Evolutionary conservation across 2,888 invertebrate species (phyloP).

Genomic region (Stictocephala bisonia): DNA sequence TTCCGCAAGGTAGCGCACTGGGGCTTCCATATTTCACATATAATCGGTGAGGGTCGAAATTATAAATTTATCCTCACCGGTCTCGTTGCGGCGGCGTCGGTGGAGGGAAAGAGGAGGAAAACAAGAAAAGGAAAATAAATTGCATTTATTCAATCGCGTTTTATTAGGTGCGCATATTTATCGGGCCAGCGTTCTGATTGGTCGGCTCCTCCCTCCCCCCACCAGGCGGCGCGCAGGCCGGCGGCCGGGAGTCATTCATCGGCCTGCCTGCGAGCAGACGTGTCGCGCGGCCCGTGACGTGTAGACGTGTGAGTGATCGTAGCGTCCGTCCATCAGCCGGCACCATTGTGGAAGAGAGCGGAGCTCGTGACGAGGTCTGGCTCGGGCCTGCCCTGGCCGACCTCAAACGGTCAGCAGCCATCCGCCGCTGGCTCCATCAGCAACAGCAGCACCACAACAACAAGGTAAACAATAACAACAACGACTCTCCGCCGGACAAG

Average conservation of each 20-base stretch:
- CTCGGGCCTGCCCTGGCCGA: slow-evolving; percentile 50
- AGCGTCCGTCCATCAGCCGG: slow-evolving; percentile 6
- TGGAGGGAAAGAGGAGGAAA: slow-evolving; percentile 54
- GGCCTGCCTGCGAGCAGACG: slow-evolving; percentile 53
- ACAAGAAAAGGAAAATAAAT: slow-evolving; percentile 56
- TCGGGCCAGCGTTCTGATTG: slow-evolving; percentile 56
- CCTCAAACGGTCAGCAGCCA: slow-evolving; percentile 50
- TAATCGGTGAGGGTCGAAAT: too few relatives aligned
- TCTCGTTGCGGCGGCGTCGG: slow-evolving; percentile 62
- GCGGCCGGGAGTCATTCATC: slow-evolving; percentile 52
- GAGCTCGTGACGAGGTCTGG: slow-evolving; percentile 46
- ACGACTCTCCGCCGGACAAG: slow-evolving; percentile 53
- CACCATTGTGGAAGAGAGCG: slow-evolving; percentile 50
- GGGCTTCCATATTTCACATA: too few relatives aligned
- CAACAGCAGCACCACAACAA: slow-evolving; percentile 44
- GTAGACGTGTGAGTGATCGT: background rate
- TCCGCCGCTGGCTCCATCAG: slow-evolving; percentile 50
- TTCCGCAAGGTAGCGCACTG: too few relatives aligned
- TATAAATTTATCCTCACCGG: slow-evolving; percentile 42
- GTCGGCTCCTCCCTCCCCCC: slow-evolving; percentile 61
- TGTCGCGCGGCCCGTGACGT: background rate
- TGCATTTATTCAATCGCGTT: slow-evolving; percentile 58
- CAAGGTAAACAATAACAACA: slow-evolving; percentile 54
- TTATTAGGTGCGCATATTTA: slow-evolving; percentile 58
- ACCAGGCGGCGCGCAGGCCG: slow-evolving; percentile 56